Percentiles rank a stretch among this genome's conserved stretches.
Conservation (phyloP, 2,797 vertebrate genomes). For the Trichosurus vulpecula region DNA sequence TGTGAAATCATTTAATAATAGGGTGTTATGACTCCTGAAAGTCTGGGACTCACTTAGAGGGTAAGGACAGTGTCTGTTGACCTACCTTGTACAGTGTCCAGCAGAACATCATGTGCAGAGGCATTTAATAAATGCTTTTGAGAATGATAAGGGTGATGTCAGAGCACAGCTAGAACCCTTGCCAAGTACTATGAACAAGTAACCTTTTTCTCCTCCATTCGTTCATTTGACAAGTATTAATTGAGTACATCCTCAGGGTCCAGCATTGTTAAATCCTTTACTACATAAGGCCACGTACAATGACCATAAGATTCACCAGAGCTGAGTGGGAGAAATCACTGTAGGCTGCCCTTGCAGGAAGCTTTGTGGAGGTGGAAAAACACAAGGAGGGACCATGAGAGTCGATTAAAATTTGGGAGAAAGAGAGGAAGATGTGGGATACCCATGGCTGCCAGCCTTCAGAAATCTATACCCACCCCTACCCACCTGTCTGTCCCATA, state of each 20-base stretch:
- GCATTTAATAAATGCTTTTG: conserved; percentile 20
- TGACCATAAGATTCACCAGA: background rate
- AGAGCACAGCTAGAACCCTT: background rate
- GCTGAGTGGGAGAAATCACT: background rate
- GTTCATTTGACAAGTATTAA: background rate
- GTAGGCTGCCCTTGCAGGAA: background rate
- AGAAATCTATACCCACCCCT: background rate
- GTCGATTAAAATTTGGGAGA: background rate
- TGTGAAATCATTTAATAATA: conserved; percentile 46
- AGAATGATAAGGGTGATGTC: background rate
- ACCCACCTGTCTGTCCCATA: conserved; percentile 27
- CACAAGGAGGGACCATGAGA: background rate
- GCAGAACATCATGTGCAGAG: background rate
- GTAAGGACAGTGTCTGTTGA: background rate
- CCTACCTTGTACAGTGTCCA: background rate
- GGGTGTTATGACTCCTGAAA: conserved; percentile 29
- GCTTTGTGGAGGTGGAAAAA: no score
- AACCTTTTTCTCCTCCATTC: background rate
- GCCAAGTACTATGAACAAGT: background rate
- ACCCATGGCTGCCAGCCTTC: conserved; percentile 32
- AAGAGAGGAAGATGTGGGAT: conserved; percentile 10
- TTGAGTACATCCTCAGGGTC: background rate
- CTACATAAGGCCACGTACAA: background rate
- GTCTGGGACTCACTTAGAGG: background rate
- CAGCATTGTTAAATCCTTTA: background rate